phyloP scores from a whole-genome alignment of 2,797 vertebrate genomes.

The Melanotaenia maccullochi region DNA sequence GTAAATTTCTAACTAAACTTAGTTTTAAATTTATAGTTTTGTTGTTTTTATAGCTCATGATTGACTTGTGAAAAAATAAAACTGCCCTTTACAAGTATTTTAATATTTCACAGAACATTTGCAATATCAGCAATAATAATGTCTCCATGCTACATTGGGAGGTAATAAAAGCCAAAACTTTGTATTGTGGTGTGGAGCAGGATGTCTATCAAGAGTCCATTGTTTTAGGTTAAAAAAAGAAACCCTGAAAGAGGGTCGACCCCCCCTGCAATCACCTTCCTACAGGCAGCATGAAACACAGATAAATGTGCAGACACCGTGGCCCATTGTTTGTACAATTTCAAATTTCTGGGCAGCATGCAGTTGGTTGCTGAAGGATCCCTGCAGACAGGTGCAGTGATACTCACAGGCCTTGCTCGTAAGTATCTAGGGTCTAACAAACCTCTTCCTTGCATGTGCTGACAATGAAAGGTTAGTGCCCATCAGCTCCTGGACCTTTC shows the following conservation, averaged over 20 bases:
- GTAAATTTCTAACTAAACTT: not conserved
- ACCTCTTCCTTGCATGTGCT: not conserved
- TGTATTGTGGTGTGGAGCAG: too few relatives aligned
- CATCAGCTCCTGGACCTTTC: not conserved
- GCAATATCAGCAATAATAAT: not conserved
- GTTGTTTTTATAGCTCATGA: not conserved
- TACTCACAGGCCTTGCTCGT: not conserved
- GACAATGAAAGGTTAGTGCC: not conserved
- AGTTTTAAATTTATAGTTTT: not conserved
- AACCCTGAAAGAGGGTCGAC: too few relatives aligned
- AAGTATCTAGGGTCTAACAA: not conserved
- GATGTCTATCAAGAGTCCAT: too few relatives aligned
- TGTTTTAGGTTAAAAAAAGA: too few relatives aligned
- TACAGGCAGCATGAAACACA: slow-evolving; percentile 18
- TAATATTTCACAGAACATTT: not conserved
- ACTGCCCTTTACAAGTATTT: too few relatives aligned
- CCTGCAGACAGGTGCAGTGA: not conserved
- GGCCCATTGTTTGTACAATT: slow-evolving; percentile 1
- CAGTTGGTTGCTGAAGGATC: not conserved
- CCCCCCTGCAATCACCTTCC: not conserved
- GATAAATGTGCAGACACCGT: slow-evolving; percentile 8
- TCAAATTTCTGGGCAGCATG: too few relatives aligned
- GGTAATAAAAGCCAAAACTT: too few relatives aligned
- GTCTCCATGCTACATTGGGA: not conserved
- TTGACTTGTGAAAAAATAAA: not conserved